A percentile compares a stretch with the other conserved stretches of the same genome.
Conservation (phyloP, 2,113 vertebrate species). For the Calidris pygmaea region DNA sequence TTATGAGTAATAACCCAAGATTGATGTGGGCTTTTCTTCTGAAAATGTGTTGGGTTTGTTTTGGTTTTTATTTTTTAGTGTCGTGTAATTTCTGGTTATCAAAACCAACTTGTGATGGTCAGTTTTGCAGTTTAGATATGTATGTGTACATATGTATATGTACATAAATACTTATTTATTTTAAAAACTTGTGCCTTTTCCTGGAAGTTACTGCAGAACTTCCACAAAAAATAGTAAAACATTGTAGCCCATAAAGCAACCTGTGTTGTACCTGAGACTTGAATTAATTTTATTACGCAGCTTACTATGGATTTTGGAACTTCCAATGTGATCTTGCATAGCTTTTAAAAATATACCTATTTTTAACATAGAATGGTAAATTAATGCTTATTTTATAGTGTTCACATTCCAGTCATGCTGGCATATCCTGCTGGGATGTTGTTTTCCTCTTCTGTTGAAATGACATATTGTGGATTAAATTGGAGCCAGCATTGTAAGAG, state of each 20-base stretch:
- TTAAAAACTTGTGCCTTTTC: neutral
- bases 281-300: neutral
- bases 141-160: neutral
- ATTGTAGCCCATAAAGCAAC: neutral
- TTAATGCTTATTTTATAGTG: neutral
- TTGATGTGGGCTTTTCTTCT: neutral
- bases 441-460: conserved; percentile 15
- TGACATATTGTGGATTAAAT: neutral
- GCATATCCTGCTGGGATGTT: neutral
- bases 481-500: conserved; percentile 1
- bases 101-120: neutral
- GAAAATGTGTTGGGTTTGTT: neutral
- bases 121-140: neutral
- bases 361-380: neutral
- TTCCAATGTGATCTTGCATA: neutral
- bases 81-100: neutral
- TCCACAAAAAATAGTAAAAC: neutral
- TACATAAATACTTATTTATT: neutral
- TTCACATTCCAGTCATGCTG: neutral
- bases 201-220: neutral
- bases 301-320: neutral
- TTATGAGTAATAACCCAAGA: neutral
- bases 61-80: neutral
- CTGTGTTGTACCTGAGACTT: neutral
- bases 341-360: neutral